A percentile compares a stretch with the other conserved stretches of the same genome.
Conservation (phyloP, 2,113 vertebrate species). For the Leptobrachium leishanense region DNA sequence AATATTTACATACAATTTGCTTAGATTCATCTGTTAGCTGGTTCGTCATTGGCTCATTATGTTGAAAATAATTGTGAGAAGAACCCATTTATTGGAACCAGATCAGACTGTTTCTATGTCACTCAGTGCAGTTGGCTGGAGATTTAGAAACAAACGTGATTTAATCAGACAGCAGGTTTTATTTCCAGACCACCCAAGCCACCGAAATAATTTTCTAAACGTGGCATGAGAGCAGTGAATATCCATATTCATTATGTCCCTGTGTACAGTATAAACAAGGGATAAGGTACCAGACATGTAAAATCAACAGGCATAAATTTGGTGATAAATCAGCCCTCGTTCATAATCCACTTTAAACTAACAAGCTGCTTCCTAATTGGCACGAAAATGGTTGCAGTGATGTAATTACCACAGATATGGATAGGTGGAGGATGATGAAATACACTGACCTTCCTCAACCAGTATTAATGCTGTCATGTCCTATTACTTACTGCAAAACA, state of each 20-base stretch:
- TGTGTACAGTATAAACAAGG: background rate
- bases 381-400: too few relatives aligned
- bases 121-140: slow-evolving; percentile 11
- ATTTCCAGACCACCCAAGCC: slow-evolving; percentile 37
- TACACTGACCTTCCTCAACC: too few relatives aligned
- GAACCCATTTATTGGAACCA: background rate
- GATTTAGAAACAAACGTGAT: slow-evolving; percentile 13
- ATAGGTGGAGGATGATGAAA: too few relatives aligned
- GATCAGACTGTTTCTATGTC: background rate
- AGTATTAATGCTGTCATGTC: too few relatives aligned
- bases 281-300: background rate
- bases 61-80: background rate
- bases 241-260: background rate
- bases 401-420: too few relatives aligned
- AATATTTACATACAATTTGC: too few relatives aligned
- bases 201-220: background rate
- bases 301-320: background rate
- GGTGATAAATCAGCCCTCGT: background rate
- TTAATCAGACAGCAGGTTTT: slow-evolving; percentile 28
- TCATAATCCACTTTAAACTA: background rate
- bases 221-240: slow-evolving; percentile 3
- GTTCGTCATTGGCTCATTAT: background rate
- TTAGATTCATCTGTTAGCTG: background rate
- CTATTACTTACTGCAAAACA: too few relatives aligned
- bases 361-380: too few relatives aligned